Evolutionary conservation across 2,113 vertebrate genomes (phyloP).

Genomic region (Piprites chloris): DNA sequence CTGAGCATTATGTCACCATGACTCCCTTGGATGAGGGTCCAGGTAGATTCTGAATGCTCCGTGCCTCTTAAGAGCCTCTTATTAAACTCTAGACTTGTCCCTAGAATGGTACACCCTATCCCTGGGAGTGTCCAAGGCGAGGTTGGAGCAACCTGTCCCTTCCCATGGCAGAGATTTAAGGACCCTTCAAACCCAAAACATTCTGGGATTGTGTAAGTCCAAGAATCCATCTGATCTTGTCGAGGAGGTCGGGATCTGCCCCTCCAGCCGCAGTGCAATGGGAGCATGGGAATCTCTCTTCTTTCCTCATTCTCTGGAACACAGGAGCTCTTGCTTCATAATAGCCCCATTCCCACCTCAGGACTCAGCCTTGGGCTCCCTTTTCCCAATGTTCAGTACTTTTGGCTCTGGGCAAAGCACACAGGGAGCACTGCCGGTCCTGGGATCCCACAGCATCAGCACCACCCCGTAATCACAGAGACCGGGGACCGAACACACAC

Average conservation of each 20-base stretch:
- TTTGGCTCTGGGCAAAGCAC: background rate
- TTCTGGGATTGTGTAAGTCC: background rate
- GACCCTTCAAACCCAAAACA: background rate
- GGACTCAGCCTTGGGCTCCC: background rate
- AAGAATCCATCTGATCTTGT: background rate
- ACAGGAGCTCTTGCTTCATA: fast-evolving
- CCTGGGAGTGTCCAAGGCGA: background rate
- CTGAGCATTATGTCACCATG: fast-evolving
- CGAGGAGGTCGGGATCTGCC: background rate
- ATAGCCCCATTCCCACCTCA: background rate
- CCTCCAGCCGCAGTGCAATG: fast-evolving
- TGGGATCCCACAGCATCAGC: background rate
- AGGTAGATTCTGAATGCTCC: background rate
- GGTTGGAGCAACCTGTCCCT: background rate
- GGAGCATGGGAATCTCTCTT: background rate
- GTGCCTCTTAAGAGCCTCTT: background rate
- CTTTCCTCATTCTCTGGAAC: background rate
- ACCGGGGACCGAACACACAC: fast-evolving
- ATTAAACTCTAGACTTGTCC: background rate
- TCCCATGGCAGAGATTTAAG: background rate
- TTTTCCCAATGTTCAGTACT: fast-evolving
- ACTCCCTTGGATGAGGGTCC: background rate
- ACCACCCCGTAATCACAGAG: fast-evolving
- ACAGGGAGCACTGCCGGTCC: background rate
- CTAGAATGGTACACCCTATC: background rate